Percentiles rank a stretch among this genome's conserved stretches.
phyloP scores from a whole-genome alignment of 2,888 invertebrate species.

The Paralinhomoeus sp. region DNA sequence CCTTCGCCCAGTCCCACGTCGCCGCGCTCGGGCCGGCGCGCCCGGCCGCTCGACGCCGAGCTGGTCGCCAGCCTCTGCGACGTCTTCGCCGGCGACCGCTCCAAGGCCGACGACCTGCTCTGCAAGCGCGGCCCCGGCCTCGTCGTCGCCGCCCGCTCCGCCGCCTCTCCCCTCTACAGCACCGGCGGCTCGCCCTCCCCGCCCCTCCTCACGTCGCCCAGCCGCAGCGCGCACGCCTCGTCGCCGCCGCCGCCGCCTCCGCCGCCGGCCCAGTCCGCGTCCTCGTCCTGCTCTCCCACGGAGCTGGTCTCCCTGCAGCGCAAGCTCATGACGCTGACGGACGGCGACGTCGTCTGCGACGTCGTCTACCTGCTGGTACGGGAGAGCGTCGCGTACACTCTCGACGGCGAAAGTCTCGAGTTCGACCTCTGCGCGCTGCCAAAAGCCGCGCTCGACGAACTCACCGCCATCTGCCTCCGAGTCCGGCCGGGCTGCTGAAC shows the following conservation, averaged over 20 bases:
- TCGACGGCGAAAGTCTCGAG: not conserved
- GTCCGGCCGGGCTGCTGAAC: no score
- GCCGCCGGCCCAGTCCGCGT: not conserved
- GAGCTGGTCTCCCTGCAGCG: not conserved
- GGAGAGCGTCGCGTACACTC: not conserved
- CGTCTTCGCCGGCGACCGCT: not conserved
- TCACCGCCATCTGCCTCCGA: no score
- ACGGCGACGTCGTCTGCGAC: not conserved
- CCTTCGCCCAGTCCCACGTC: no score
- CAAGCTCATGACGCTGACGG: not conserved
- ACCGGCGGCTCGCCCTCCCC: not conserved
- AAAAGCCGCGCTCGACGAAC: no score
- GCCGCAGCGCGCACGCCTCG: not conserved
- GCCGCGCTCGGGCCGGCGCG: not conserved
- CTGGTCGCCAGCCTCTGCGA: not conserved
- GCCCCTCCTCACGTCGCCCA: not conserved
- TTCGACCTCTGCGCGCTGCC: slow-evolving; percentile 2
- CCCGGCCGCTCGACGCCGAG: not conserved
- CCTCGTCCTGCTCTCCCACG: no score
- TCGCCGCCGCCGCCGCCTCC: no score
- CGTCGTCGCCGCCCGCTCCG: no score
- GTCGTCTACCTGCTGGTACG: not conserved
- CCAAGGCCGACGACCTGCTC: not conserved
- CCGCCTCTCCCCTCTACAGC: no score
- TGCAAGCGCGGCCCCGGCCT: not conserved